Base-by-base conservation (phyloP, 2,113 vertebrate genomes). In the Hyaena hyaena region DNA sequence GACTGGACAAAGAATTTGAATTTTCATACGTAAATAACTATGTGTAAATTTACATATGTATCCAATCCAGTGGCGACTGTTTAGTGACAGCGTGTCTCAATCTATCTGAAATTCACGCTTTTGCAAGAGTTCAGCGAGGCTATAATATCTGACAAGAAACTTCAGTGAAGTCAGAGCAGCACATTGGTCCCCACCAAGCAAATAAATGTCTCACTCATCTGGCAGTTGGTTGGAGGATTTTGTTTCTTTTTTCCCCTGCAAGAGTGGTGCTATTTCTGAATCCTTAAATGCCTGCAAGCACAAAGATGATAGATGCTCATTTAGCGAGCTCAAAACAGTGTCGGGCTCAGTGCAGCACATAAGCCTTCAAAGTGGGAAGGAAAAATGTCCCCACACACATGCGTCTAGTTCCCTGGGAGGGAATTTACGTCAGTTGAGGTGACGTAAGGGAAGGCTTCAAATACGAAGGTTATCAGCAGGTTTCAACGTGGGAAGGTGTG, bases 61-160 rank as follows among this genome's bases (percentile, higher is more conserved):
- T 82, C 48, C 48, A 43, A 8, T 23, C 91, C 91, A 55, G 90
- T 79, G 90, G 93, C 90, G 76, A 76, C 3, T 0, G 5, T 23
- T 95, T 94, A 95, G 82, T 96, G 97, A 97, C 0, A 3, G 14
- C 45, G 66, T 88, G 82, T 92, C 88, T 68, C 17, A 88, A 90
- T 97, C 94, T 87, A 23, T 2, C 15, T 97, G 58, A 85, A 95
- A 97, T 98, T 95, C 88, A 1, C 58, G 96, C 94, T 88, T 80
- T 94, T 82, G 95, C 82, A 87, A 92, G 79, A 97, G 90, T 94
- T 53, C 23, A 23, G 43, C 1, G 73, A 74, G 15, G 39, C 23
- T 33, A 0, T 65, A 2, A 7, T 31, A 43, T 35, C 80, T 35
- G 19, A 11, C 0, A 31, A 88, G 84, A 85, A 45, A 31, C 19